A percentile compares a stretch with the other conserved stretches of the same genome.
These are phyloP conservation scores for Andrena camellia DNA, from an alignment of 2,888 invertebrate genomes.

Conservation along the genomic window DNA sequence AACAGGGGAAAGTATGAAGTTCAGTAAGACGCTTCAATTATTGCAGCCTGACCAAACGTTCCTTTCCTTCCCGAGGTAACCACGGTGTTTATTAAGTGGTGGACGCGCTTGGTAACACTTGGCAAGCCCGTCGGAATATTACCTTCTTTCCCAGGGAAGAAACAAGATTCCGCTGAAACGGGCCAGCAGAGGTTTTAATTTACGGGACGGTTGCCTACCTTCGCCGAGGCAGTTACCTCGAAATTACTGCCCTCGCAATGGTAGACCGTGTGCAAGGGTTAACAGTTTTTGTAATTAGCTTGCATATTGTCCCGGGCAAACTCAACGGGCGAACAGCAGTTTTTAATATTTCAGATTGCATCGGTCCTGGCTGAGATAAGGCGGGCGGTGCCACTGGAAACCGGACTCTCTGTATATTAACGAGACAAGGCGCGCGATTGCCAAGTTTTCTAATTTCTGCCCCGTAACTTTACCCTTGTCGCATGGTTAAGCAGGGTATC, in stretches of 20 bases:
- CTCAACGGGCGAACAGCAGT: constrained; percentile 19
- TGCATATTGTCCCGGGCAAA: constrained; percentile 32
- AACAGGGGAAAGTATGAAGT: not conserved
- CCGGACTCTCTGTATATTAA: constrained; percentile 14
- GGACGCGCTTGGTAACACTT: not conserved
- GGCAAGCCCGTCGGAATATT: not conserved
- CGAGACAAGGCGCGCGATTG: constrained; percentile 25
- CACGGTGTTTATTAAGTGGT: constrained; percentile 30
- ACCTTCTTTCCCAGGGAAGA: not conserved
- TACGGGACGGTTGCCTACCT: not conserved
- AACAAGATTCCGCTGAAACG: constrained; percentile 10
- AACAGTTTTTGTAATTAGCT: constrained; percentile 54
- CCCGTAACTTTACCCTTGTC: too few species aligned
- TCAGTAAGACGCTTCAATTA: too few species aligned
- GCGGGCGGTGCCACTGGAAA: not conserved
- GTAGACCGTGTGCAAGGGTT: constrained; percentile 26
- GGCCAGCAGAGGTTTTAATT: constrained; percentile 20
- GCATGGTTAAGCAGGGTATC: too few species aligned
- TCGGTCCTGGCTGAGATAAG: constrained; percentile 37
- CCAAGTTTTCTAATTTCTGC: constrained; percentile 38
- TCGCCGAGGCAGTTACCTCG: constrained; percentile 24
- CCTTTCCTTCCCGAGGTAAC: not conserved
- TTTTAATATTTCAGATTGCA: constrained; percentile 53
- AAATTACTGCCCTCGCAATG: constrained; percentile 11
- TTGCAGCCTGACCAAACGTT: too few species aligned